Evolutionary conservation across 2,113 vertebrate species (phyloP).

Genomic region (Amphiprion ocellaris): DNA sequence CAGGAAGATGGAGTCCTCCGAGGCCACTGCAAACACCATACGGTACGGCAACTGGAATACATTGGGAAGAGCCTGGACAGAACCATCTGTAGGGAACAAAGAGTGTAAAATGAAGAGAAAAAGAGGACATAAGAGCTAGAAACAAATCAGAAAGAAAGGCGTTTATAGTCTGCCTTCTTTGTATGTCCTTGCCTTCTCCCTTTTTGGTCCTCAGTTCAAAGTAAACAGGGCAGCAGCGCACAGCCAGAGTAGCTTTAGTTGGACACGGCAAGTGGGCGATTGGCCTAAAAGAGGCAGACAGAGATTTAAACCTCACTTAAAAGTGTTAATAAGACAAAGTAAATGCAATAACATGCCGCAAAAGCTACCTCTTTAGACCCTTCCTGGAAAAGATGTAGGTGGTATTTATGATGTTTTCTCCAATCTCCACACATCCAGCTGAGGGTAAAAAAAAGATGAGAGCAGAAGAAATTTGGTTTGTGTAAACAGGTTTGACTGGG

Average conservation of each 20-base stretch:
- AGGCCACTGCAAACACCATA: slow-evolving; percentile 96
- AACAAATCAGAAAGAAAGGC: neutral
- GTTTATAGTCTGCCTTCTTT: neutral
- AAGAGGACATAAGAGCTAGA: neutral
- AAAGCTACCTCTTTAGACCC: slow-evolving; percentile 90
- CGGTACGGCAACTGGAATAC: slow-evolving; percentile 91
- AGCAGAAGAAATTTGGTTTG: neutral
- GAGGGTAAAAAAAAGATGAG: slow-evolving; percentile 43
- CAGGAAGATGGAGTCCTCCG: slow-evolving; percentile 94
- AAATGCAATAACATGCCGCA: neutral
- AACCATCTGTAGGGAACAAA: slow-evolving; percentile 80
- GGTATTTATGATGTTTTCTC: slow-evolving; percentile 95
- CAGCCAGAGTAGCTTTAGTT: slow-evolving; percentile 94
- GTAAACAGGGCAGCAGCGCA: slow-evolving; percentile 95
- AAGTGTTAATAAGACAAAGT: neutral
- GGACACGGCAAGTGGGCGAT: slow-evolving; percentile 95
- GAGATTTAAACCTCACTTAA: neutral
- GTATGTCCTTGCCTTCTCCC: slow-evolving; percentile 81
- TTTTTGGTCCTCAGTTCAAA: slow-evolving; percentile 88
- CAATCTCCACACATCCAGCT: slow-evolving; percentile 97
- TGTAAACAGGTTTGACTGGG: neutral
- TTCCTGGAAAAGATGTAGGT: slow-evolving; percentile 97
- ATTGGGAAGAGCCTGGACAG: slow-evolving; percentile 63
- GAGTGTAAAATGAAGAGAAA: neutral
- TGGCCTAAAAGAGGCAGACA: slow-evolving; percentile 83